Evolutionary conservation across 2,888 invertebrate species (phyloP), one percentile per base, ranked within the genome.

Genomic region (Cenopis cana): DNA sequence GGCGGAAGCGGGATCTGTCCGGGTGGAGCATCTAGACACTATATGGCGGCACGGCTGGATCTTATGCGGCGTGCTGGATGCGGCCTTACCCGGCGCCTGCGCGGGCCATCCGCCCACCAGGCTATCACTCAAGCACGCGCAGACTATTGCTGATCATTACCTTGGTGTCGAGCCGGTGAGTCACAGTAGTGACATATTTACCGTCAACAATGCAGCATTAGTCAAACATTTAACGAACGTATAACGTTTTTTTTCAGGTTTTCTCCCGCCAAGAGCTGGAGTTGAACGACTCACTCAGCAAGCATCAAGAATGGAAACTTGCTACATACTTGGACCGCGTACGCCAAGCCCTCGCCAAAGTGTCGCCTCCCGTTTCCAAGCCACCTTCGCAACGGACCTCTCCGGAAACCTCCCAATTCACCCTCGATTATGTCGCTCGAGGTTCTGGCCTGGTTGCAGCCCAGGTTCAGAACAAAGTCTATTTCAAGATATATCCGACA

Each of bases 1-100:
- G 65, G 86, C 84, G 50, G 89, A 88, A 50, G 82, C 86, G 1
- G 93, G 93, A 4, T 85, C 90, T 0, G 88, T 89, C 62, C 82
- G 85, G 41, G 88, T 91, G 59, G 90, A 89, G 59, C 89, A 91
- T n/a, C 80, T 94, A 75, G 94, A 94, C 61, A 89, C 94, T 5
- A 90, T 93, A 29, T 95, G 95, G 95, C 88, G 88, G 4, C 94
- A 95, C 80, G 95, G 95, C 14, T 94, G 95, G 81, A 88, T 95
- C 24, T 84, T 95, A 0, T 95, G 95, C 82, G 94, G 94, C 6
- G 89, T 94, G 61, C 85, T 95, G 67, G 95, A 95, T 76, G 88
- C 93, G 9, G 94, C 93, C 0, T 83, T 95, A n/a, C 95, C 95
- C 0, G 95, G 95, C 68, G 94, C 95, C 0, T 95, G 95, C 82